Percentiles rank a stretch among this genome's conserved stretches.
Evolutionary conservation across 2,797 vertebrate species (phyloP).

Genomic region (Channa striata): DNA sequence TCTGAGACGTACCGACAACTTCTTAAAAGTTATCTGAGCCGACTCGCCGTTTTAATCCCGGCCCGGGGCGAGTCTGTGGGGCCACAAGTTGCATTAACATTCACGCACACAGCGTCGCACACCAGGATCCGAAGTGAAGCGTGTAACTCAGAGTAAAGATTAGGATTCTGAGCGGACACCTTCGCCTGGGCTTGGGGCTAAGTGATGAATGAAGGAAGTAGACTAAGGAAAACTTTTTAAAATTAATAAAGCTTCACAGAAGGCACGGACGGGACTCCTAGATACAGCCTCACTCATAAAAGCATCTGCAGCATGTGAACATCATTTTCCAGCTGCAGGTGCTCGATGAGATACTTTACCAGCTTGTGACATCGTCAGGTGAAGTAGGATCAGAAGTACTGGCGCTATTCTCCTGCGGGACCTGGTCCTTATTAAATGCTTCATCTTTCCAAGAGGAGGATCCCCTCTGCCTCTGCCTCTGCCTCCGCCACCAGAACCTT

Average conservation of each 20-base stretch:
- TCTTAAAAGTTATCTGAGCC: constrained; percentile 31
- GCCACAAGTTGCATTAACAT: constrained; percentile 58
- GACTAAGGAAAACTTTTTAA: constrained; percentile 1
- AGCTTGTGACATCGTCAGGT: constrained; percentile 61
- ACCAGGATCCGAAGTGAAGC: neutral
- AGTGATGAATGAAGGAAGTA: constrained; percentile 20
- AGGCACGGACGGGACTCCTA: neutral
- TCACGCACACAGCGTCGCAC: constrained; percentile 2
- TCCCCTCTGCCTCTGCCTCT: too few relatives aligned
- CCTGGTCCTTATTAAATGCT: constrained; percentile 68
- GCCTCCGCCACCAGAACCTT: constrained; percentile 63
- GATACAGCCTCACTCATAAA: neutral
- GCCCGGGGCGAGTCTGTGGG: constrained; percentile 37
- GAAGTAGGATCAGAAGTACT: constrained; percentile 70
- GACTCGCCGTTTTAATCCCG: constrained; percentile 28
- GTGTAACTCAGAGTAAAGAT: neutral
- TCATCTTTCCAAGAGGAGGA: constrained; percentile 76
- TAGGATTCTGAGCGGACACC: neutral
- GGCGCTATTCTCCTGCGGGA: constrained; percentile 66
- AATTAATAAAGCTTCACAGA: constrained; percentile 5
- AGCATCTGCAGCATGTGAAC: neutral
- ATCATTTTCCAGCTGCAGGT: constrained; percentile 8
- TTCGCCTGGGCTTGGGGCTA: neutral
- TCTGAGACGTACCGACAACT: constrained; percentile 26
- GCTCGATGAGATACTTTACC: constrained; percentile 78